Evolutionary conservation across 1,140 invertebrate genomes (phyloP).

Genomic region (Muscidifurax raptorellus): DNA sequence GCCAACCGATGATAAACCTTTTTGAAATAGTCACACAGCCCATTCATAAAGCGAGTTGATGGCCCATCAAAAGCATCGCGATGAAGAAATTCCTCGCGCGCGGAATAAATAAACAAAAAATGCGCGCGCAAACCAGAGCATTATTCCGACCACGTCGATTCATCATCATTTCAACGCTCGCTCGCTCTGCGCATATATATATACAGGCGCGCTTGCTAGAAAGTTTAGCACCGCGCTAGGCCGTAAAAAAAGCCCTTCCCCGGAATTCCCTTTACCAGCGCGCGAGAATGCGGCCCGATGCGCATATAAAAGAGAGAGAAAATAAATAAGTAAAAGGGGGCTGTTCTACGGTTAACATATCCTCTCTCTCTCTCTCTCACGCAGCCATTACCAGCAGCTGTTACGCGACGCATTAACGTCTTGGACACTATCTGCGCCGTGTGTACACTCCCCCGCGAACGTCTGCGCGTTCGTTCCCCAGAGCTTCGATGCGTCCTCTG

Average conservation of each 20-base stretch:
- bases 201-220: background rate
- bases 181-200: background rate
- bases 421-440: slow-evolving; percentile 58
- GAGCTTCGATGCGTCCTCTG: slow-evolving; percentile 53
- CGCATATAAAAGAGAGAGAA: background rate
- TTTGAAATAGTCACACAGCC: too few species aligned
- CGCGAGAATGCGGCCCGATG: background rate
- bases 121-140: background rate
- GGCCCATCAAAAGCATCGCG: too few species aligned
- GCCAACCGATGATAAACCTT: too few species aligned
- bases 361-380: slow-evolving; percentile 11
- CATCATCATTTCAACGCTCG: slow-evolving; percentile 14
- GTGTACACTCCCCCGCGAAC: too few species aligned
- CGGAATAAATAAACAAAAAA: background rate
- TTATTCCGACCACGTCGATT: slow-evolving; percentile 33
- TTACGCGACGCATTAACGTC: slow-evolving; percentile 59
- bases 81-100: too few species aligned
- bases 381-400: slow-evolving; percentile 61
- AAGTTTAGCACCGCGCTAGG: background rate
- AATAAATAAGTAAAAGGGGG: background rate
- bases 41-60: too few species aligned
- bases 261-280: background rate
- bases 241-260: background rate
- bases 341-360: slow-evolving; percentile 20
- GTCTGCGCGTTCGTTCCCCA: slow-evolving; percentile 31